These are phyloP conservation scores for Parnassius smintheus DNA, from an alignment of 2,888 invertebrate genomes.

Conservation along the genomic window DNA sequence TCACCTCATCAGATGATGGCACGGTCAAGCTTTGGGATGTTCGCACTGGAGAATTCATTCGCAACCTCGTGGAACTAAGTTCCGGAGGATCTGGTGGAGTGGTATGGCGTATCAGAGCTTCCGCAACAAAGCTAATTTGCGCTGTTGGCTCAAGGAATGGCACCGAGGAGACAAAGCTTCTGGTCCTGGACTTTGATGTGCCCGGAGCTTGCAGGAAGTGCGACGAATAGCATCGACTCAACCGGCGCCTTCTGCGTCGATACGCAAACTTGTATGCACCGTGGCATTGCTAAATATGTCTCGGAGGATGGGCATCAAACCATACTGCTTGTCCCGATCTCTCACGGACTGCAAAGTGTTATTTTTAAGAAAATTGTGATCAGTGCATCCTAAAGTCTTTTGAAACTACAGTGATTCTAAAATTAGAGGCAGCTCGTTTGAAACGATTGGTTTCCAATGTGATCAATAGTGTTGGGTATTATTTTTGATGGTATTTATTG, in stretches of 20 bases:
- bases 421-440: neutral
- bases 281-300: constrained; percentile 57
- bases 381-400: constrained; percentile 3
- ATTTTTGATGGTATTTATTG: neutral
- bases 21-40: constrained; percentile 99
- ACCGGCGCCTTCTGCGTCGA: constrained; percentile 72
- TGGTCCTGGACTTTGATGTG: constrained; percentile 98
- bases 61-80: constrained; percentile 95
- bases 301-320: neutral
- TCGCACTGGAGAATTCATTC: constrained; percentile 96
- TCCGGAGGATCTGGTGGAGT: constrained; percentile 99
- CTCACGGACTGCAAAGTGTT: neutral
- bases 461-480: neutral
- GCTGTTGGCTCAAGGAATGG: constrained; percentile 99
- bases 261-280: constrained; percentile 72
- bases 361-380: constrained; percentile 3
- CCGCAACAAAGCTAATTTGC: constrained; percentile 97
- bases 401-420: neutral
- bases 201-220: constrained; percentile 85
- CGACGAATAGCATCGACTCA: constrained; percentile 74
- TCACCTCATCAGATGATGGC: constrained; percentile 99
- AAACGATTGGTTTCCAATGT: neutral
- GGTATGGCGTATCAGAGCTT: constrained; percentile 97
- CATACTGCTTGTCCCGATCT: neutral
- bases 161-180: constrained; percentile 98